A percentile compares a stretch with the other conserved stretches of the same genome.
Conservation (phyloP, 2,113 vertebrate species). For the Turdus rufiventris region DNA sequence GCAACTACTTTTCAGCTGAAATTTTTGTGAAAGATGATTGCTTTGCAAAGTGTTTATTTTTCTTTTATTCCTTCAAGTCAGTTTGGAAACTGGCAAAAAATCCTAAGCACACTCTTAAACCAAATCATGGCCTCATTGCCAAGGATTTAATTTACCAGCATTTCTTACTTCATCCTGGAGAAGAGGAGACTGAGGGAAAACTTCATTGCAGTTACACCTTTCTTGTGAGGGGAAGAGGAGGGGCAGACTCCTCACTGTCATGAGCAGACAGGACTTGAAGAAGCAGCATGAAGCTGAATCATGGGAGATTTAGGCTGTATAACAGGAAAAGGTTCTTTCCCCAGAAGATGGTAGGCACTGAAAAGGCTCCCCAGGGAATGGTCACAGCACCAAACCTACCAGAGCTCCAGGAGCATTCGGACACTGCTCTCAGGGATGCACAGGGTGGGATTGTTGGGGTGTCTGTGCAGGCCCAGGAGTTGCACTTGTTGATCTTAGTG, state of each 20-base stretch:
- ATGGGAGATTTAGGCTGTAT: not conserved
- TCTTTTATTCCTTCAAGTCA: not conserved
- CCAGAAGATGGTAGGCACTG: not conserved
- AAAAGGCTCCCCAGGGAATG: not conserved
- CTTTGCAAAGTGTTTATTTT: not conserved
- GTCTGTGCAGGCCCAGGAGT: not conserved
- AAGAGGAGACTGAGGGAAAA: not conserved
- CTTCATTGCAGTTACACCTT: not conserved
- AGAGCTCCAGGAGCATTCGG: rapidly evolving
- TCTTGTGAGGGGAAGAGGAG: not conserved
- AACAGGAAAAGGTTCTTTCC: not conserved
- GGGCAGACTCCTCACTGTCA: not conserved
- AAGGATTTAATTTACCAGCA: not conserved
- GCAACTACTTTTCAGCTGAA: not conserved
- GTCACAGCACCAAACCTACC: rapidly evolving
- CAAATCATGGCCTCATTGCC: not conserved
- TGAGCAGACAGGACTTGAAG: not conserved
- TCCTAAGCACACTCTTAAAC: not conserved
- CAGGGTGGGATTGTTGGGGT: not conserved
- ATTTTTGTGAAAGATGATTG: not conserved
- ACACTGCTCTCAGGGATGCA: rapidly evolving
- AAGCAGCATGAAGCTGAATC: not conserved
- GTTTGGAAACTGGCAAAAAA: not conserved
- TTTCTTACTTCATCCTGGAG: not conserved
- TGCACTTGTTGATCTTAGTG: not conserved